These are phyloP conservation scores for Ectropis crepuscularia DNA, from an alignment of 2,888 invertebrate species.

Conservation along the genomic window DNA sequence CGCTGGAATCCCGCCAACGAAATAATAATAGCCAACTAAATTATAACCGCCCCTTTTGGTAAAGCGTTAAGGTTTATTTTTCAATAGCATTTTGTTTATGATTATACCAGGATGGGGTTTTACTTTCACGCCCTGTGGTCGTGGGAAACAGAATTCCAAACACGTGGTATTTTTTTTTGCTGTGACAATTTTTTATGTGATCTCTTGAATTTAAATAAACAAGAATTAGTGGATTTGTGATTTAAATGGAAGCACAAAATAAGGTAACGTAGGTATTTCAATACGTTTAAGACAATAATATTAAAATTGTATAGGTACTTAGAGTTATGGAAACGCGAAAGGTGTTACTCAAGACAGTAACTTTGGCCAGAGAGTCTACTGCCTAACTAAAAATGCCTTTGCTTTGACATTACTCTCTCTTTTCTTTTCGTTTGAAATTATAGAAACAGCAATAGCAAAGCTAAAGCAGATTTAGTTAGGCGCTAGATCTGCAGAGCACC, in stretches of 20 bases:
- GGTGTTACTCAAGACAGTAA: too few species aligned
- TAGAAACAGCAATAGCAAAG: too few species aligned
- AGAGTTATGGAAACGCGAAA: too few species aligned
- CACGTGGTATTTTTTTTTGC: conserved; percentile 48
- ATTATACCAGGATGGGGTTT: conserved; percentile 23
- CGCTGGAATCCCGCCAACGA: conserved; percentile 34
- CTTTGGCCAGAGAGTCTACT: too few species aligned
- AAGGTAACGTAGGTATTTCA: too few species aligned
- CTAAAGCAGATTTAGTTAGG: too few species aligned
- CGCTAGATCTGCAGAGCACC: too few species aligned
- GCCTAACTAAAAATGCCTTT: too few species aligned
- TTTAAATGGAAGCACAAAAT: not conserved
- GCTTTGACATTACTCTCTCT: too few species aligned
- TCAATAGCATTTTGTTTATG: not conserved
- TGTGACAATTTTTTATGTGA: conserved; percentile 39
- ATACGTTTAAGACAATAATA: too few species aligned
- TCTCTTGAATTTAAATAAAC: conserved; percentile 38
- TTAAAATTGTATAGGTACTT: too few species aligned
- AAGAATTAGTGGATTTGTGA: conserved; percentile 1
- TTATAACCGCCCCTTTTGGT: conserved; percentile 6
- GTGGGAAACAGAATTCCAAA: conserved; percentile 43
- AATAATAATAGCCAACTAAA: not conserved
- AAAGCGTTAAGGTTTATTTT: conserved; percentile 13
- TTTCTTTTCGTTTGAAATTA: too few species aligned
- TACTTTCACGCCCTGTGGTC: conserved; percentile 49